phyloP scores from a whole-genome alignment of 2,797 vertebrate species.

The Thamnophis elegans region DNA sequence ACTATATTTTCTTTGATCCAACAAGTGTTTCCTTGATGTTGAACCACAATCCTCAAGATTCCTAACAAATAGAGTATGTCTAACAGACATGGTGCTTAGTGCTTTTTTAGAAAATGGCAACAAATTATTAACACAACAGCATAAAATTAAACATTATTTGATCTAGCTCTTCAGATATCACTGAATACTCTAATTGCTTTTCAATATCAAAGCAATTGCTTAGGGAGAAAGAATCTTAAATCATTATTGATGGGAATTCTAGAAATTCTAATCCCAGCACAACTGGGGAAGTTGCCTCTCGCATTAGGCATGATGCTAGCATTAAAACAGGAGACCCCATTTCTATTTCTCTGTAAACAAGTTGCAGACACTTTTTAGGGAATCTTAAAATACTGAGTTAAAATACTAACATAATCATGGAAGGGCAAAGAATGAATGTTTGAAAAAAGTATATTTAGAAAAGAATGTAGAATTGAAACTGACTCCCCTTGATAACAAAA shows the following conservation, averaged over 20 bases:
- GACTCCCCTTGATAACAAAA: conserved; percentile 63
- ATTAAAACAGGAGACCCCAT: conserved; percentile 70
- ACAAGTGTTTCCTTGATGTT: not conserved
- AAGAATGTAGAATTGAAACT: conserved; percentile 51
- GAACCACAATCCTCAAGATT: not conserved
- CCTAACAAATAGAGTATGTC: not conserved
- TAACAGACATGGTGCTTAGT: not conserved
- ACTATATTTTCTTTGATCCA: not conserved
- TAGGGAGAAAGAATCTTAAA: not conserved
- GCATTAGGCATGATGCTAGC: conserved; percentile 73
- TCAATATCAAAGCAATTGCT: not conserved
- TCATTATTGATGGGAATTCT: not conserved
- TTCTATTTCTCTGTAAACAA: conserved; percentile 74
- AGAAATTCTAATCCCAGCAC: not conserved
- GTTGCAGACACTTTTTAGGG: conserved; percentile 69
- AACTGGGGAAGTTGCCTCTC: conserved; percentile 45
- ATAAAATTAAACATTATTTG: not conserved
- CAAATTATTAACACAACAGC: not conserved
- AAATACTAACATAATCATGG: conserved; percentile 30
- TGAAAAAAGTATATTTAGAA: conserved; percentile 10
- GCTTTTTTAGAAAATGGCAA: not conserved
- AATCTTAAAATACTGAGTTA: conserved; percentile 54
- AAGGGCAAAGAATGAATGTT: not conserved
- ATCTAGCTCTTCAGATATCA: not conserved
- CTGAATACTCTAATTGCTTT: not conserved